Conservation (phyloP, 64 coral and sea anemone species). For the Hydrozoanthus tunicans region DNA sequence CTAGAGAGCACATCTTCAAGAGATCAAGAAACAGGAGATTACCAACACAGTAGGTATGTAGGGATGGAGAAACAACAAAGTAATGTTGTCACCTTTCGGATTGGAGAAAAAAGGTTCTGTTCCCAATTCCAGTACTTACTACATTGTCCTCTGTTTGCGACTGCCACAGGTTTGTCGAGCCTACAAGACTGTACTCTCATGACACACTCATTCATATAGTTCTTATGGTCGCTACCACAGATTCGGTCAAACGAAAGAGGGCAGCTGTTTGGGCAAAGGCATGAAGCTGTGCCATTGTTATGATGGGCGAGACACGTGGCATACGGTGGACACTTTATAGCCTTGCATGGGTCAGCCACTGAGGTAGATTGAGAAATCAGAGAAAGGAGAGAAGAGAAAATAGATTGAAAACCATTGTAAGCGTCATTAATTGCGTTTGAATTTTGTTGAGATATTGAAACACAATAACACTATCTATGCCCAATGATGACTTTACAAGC, state of each 20-base stretch:
- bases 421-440: too few relatives aligned
- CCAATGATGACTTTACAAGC: too few relatives aligned
- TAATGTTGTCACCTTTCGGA: background rate
- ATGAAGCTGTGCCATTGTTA: conserved; percentile 60
- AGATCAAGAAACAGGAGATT: background rate
- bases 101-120: background rate
- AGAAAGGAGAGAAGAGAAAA: background rate
- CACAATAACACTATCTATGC: too few relatives aligned
- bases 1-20: too few relatives aligned
- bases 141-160: conserved; percentile 52
- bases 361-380: background rate
- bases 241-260: conserved; percentile 53
- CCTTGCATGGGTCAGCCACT: conserved; percentile 70
- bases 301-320: conserved; percentile 62
- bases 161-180: conserved; percentile 38
- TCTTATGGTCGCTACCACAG: conserved; percentile 75
- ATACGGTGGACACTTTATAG: conserved; percentile 70
- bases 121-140: conserved; percentile 56
- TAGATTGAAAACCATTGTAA: background rate
- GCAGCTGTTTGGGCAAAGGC: conserved; percentile 67
- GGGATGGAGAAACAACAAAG: background rate
- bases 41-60: background rate
- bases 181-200: conserved; percentile 62
- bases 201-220: conserved; percentile 71
- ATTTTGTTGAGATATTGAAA: too few relatives aligned